phyloP scores from a whole-genome alignment of 2,797 vertebrate species.

The Garrulus glandarius region DNA sequence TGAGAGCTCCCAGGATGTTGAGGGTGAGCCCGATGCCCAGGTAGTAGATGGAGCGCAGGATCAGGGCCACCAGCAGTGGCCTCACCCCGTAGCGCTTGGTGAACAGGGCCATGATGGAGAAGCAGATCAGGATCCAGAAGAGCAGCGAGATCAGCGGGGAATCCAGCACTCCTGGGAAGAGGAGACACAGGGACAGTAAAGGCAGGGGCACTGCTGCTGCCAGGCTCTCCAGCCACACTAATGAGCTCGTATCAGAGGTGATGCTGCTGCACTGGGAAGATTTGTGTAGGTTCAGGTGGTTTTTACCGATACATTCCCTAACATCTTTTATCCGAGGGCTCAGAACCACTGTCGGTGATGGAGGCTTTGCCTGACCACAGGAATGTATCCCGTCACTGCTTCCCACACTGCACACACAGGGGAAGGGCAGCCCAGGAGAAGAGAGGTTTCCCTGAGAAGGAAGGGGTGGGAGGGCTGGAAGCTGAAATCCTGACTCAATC shows the following conservation, averaged over 20 bases:
- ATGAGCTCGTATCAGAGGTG: background rate
- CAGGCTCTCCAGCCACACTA: background rate
- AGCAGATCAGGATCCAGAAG: slow-evolving; percentile 90
- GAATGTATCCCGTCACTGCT: background rate
- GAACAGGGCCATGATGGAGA: slow-evolving; percentile 87
- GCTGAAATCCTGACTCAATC: background rate
- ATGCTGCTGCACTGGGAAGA: background rate
- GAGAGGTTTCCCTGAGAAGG: background rate
- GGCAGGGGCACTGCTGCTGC: background rate
- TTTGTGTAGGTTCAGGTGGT: background rate
- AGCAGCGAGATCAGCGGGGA: slow-evolving; percentile 86
- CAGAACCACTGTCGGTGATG: background rate
- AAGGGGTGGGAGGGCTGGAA: background rate
- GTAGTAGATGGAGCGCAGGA: slow-evolving; percentile 92
- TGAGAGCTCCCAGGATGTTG: slow-evolving; percentile 88
- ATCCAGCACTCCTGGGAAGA: slow-evolving; percentile 82
- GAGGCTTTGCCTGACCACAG: background rate
- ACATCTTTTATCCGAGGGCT: background rate
- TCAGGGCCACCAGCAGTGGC: slow-evolving; percentile 88
- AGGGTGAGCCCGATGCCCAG: slow-evolving; percentile 93
- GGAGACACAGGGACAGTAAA: background rate
- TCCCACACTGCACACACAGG: background rate
- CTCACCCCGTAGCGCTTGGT: slow-evolving; percentile 88
- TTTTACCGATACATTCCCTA: background rate
- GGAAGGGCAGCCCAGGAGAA: background rate